Conservation (phyloP, 1,140 invertebrate genomes). For the Drosophila trapezifrons region DNA sequence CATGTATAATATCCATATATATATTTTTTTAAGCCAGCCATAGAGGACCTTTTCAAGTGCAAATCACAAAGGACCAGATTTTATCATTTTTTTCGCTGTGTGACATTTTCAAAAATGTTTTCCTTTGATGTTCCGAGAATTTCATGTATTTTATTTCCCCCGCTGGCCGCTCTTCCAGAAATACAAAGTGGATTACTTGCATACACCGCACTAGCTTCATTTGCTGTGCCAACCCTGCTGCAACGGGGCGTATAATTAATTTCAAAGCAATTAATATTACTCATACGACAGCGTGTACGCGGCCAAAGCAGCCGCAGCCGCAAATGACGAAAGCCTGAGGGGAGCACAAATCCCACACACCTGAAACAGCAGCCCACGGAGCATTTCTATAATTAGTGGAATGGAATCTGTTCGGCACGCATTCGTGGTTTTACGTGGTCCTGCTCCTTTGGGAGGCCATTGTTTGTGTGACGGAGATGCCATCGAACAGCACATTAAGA, state of each 20-base stretch:
- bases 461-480: neutral
- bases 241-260: conserved; percentile 75
- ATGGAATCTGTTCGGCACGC: conserved; percentile 41
- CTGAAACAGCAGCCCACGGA: conserved; percentile 7
- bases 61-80: neutral
- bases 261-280: conserved; percentile 70
- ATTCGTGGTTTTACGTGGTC: conserved; percentile 4
- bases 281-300: conserved; percentile 50
- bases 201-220: conserved; percentile 21
- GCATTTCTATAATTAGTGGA: conserved; percentile 54
- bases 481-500: too few relatives aligned
- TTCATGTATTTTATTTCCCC: neutral
- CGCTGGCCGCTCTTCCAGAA: conserved; percentile 7
- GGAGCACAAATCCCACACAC: conserved; percentile 13
- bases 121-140: conserved; percentile 4
- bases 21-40: neutral
- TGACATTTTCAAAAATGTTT: neutral
- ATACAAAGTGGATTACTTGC: conserved; percentile 24
- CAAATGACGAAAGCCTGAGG: conserved; percentile 34
- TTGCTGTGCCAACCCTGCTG: conserved; percentile 36
- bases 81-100: neutral
- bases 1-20: neutral
- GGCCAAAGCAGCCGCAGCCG: conserved; percentile 11
- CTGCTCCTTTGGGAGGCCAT: neutral
- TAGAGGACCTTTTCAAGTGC: neutral